Conservation (phyloP, 2,797 vertebrate genomes). For the Enteromius paludinosus region DNA sequence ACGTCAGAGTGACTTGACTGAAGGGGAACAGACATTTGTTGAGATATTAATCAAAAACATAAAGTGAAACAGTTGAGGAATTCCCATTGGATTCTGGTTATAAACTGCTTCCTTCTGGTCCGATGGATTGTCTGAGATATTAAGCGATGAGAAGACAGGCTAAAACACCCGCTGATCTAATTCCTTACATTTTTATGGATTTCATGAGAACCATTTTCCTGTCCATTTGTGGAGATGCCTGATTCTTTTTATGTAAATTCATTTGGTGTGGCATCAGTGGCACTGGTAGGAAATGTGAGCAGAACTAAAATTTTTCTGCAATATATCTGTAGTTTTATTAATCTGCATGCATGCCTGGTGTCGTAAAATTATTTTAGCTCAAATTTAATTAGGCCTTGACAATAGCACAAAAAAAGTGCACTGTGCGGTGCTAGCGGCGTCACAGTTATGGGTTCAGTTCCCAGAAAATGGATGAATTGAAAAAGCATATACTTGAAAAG, state of each 20-base stretch:
- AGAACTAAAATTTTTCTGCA: not conserved
- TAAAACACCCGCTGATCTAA: conserved; percentile 11
- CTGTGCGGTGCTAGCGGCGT: too few species aligned
- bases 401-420: too few species aligned
- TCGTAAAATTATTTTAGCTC: not conserved
- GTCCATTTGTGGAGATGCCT: conserved; percentile 12
- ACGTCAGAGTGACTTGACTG: too few species aligned
- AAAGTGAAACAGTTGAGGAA: not conserved
- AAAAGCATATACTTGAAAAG: not conserved
- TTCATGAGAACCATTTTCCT: conserved; percentile 1
- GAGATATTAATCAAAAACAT: not conserved
- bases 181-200: not conserved
- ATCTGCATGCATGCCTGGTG: not conserved
- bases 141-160: conserved; percentile 6
- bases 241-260: not conserved
- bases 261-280: conserved; percentile 3
- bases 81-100: not conserved
- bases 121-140: not conserved
- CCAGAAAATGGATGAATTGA: not conserved
- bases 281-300: not conserved
- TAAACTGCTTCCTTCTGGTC: conserved; percentile 15
- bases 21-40: not conserved
- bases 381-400: not conserved
- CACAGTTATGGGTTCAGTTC: not conserved
- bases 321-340: not conserved